A percentile compares a stretch with the other conserved stretches of the same genome.
These are phyloP conservation scores for Lagodon rhomboides DNA, from an alignment of 2,797 vertebrate genomes.

Conservation along the genomic window DNA sequence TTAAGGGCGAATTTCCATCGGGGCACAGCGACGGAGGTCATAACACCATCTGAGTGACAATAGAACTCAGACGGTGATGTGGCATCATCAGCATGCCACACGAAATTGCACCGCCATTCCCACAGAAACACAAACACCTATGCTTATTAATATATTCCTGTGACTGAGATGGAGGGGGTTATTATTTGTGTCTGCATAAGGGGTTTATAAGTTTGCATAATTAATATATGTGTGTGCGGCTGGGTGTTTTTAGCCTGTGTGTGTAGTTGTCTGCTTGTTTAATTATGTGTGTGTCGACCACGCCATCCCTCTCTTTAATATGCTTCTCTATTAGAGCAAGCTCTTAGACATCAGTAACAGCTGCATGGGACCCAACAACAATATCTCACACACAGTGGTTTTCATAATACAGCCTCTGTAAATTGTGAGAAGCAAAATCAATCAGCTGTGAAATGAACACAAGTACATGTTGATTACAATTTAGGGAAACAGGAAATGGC, in stretches of 20 bases:
- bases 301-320: slow-evolving; percentile 34
- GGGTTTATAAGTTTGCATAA: slow-evolving; percentile 38
- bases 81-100: slow-evolving; percentile 34
- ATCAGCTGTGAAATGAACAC: not conserved
- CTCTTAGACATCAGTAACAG: slow-evolving; percentile 12
- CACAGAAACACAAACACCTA: slow-evolving; percentile 43
- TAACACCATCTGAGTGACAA: slow-evolving; percentile 57
- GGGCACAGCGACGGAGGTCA: slow-evolving; percentile 31
- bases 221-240: slow-evolving; percentile 20
- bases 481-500: not conserved
- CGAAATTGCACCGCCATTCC: not conserved
- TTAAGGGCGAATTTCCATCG: slow-evolving; percentile 59
- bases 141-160: slow-evolving; percentile 42
- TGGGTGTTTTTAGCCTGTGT: slow-evolving; percentile 1
- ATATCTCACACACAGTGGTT: slow-evolving; percentile 1
- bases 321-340: slow-evolving; percentile 10
- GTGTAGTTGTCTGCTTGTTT: not conserved
- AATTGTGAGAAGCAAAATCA: slow-evolving; percentile 3
- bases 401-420: not conserved
- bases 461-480: slow-evolving; percentile 11
- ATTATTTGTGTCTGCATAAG: slow-evolving; percentile 25
- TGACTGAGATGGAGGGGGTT: slow-evolving; percentile 13
- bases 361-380: slow-evolving; percentile 14
- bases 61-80: slow-evolving; percentile 30
- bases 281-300: slow-evolving; percentile 9